Conservation (phyloP, 2,113 vertebrate species). For the Entelurus aequoreus region DNA sequence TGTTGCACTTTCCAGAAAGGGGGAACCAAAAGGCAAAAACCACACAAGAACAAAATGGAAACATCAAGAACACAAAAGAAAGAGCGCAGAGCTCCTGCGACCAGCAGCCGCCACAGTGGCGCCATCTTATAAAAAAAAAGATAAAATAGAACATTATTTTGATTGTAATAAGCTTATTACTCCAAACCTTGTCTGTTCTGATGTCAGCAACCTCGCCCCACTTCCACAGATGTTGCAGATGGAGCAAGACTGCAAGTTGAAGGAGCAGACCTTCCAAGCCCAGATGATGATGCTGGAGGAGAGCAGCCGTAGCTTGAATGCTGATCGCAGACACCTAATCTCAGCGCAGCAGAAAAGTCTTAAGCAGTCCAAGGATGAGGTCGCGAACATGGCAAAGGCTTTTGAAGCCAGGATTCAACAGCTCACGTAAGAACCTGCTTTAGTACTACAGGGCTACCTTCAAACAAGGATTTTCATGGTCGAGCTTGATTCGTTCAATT, state of each 20-base stretch:
- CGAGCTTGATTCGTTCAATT: no score
- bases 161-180: background rate
- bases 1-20: no score
- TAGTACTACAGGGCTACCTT: background rate
- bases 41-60: no score
- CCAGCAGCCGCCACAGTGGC: no score
- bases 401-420: slow-evolving; percentile 75
- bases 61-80: no score
- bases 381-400: slow-evolving; percentile 73
- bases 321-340: slow-evolving; percentile 79
- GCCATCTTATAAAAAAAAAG: no score
- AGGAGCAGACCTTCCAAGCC: slow-evolving; percentile 78
- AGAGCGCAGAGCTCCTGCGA: no score
- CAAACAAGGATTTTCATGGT: background rate
- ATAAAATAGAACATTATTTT: no score
- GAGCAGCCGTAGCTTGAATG: slow-evolving; percentile 70
- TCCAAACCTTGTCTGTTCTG: background rate
- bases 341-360: slow-evolving; percentile 82
- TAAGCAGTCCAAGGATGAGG: slow-evolving; percentile 84
- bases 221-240: slow-evolving; percentile 78
- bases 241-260: slow-evolving; percentile 83
- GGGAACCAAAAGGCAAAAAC: no score
- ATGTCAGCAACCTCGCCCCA: background rate
- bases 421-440: slow-evolving; percentile 75
- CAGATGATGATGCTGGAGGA: slow-evolving; percentile 84